A percentile compares a stretch with the other conserved stretches of the same genome.
These are phyloP conservation scores for Trachythela sp. DNA, from an alignment of 64 coral and sea anemone species.

Conservation along the genomic window DNA sequence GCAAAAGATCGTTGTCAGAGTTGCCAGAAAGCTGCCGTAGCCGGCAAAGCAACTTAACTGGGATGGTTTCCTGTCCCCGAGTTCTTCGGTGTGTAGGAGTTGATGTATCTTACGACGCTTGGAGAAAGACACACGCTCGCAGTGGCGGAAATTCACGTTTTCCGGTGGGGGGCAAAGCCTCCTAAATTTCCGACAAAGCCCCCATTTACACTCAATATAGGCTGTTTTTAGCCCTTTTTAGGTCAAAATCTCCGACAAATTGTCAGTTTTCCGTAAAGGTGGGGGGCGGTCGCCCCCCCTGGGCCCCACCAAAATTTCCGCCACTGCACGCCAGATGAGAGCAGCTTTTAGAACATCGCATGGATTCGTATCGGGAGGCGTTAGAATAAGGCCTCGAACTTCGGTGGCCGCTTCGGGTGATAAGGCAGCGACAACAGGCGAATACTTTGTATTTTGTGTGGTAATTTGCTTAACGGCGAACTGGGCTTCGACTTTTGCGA, in stretches of 20 bases:
- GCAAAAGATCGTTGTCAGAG: neutral
- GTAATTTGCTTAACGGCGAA: constrained; percentile 1
- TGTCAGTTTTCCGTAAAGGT: too few relatives aligned
- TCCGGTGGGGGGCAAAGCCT: too few relatives aligned
- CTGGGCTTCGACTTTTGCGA: constrained; percentile 37
- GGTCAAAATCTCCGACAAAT: too few relatives aligned
- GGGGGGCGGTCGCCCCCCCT: too few relatives aligned
- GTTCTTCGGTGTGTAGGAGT: neutral
- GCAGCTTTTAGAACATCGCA: too few relatives aligned
- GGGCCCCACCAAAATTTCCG: too few relatives aligned
- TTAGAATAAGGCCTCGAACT: neutral
- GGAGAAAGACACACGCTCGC: neutral
- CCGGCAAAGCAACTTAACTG: neutral
- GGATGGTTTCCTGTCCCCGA: neutral
- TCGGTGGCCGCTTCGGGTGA: constrained; percentile 11
- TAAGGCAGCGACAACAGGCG: constrained; percentile 8
- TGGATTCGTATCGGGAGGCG: too few relatives aligned
- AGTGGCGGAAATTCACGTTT: too few relatives aligned
- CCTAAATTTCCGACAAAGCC: too few relatives aligned
- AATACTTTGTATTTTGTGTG: neutral
- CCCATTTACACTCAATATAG: too few relatives aligned
- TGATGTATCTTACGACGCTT: neutral
- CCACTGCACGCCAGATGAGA: too few relatives aligned
- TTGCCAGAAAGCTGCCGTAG: neutral
- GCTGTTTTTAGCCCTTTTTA: too few relatives aligned